Conservation (phyloP, 1,140 invertebrate species). For the Philopotamus ludificatus region DNA sequence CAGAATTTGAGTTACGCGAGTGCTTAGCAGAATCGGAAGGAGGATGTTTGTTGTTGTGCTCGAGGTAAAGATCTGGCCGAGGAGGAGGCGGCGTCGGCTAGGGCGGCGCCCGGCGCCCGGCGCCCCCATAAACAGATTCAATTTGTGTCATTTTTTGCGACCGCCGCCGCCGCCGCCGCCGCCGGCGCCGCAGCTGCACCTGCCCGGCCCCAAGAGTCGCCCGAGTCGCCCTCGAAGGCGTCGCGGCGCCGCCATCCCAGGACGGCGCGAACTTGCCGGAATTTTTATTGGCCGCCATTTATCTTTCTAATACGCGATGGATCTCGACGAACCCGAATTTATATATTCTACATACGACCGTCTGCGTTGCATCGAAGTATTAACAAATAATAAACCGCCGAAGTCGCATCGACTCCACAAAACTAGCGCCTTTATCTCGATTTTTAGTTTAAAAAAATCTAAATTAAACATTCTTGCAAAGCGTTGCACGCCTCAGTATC, state of each 20-base stretch:
- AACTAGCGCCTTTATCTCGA: too few species aligned
- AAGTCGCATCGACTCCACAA: too few species aligned
- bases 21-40: too few species aligned
- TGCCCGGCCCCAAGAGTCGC: slow-evolving; percentile 1
- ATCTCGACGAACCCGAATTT: too few species aligned
- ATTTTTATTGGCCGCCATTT: neutral
- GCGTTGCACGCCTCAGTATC: too few species aligned
- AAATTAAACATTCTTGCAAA: too few species aligned
- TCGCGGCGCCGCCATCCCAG: slow-evolving; percentile 8
- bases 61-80: neutral
- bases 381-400: neutral
- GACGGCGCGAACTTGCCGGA: slow-evolving; percentile 1
- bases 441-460: too few species aligned
- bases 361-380: neutral
- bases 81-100: slow-evolving; percentile 1
- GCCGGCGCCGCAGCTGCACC: neutral
- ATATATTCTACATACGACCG: too few species aligned
- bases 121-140: slow-evolving; percentile 35
- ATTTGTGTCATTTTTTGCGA: slow-evolving; percentile 38
- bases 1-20: too few species aligned
- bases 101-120: neutral
- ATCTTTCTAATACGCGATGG: too few species aligned
- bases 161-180: neutral
- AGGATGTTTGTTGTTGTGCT: too few species aligned
- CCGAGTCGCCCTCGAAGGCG: neutral